A percentile compares a stretch with the other conserved stretches of the same genome.
These are phyloP conservation scores for Helicolenus hilgendorfi DNA, from an alignment of 2,797 vertebrate genomes.

Conservation along the genomic window DNA sequence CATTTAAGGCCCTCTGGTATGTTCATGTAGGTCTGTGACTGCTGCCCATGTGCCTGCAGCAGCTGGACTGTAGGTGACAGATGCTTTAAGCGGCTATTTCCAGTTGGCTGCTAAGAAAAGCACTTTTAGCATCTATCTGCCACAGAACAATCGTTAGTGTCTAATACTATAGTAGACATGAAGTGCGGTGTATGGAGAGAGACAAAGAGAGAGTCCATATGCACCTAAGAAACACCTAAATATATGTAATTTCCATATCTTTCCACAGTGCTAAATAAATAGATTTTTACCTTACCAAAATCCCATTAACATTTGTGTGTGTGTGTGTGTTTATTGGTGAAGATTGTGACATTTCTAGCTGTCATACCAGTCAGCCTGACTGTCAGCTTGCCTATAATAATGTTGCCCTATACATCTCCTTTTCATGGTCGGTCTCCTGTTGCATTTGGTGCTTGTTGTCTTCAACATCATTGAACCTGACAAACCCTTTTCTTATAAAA, in stretches of 20 bases:
- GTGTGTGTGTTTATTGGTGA: neutral
- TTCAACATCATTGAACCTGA: neutral
- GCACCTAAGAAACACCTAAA: neutral
- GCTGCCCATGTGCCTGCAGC: conserved; percentile 10
- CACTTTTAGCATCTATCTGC: conserved; percentile 48
- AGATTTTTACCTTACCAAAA: neutral
- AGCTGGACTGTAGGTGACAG: conserved; percentile 70
- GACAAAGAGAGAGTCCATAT: neutral
- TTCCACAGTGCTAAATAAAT: neutral
- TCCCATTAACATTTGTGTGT: neutral
- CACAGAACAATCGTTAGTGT: conserved; percentile 21
- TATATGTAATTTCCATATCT: neutral
- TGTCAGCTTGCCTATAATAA: conserved; percentile 6
- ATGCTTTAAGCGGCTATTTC: conserved; percentile 71
- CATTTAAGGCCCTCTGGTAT: neutral
- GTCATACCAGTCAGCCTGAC: conserved; percentile 24
- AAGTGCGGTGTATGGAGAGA: neutral
- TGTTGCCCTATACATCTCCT: neutral
- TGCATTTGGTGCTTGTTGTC: neutral
- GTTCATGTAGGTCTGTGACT: conserved; percentile 10
- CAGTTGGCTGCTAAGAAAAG: conserved; percentile 38
- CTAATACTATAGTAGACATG: neutral
- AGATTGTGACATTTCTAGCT: conserved; percentile 45
- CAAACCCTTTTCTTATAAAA: neutral
- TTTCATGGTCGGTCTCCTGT: conserved; percentile 13